Evolutionary conservation across 1,140 invertebrate species (phyloP).

Genomic region (Himalopsyche phryganea): DNA sequence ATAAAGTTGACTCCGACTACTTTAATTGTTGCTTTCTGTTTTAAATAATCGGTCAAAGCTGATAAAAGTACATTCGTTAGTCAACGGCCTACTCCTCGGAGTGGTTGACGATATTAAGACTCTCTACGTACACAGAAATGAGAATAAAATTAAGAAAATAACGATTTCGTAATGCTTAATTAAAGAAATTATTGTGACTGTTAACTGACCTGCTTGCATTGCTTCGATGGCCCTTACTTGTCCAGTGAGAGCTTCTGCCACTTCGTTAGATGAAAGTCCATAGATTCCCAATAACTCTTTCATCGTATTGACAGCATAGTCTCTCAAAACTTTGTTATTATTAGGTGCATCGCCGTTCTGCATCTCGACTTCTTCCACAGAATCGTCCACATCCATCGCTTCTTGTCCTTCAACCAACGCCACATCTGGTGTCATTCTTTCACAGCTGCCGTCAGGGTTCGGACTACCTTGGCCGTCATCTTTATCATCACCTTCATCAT

Average conservation of each 20-base stretch:
- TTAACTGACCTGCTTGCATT: slow-evolving; percentile 42
- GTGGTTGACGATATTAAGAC: too few relatives aligned
- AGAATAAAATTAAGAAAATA: too few relatives aligned
- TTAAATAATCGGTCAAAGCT: too few relatives aligned
- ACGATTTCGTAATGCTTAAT: too few relatives aligned
- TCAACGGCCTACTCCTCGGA: too few relatives aligned
- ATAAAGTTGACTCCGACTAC: too few relatives aligned
- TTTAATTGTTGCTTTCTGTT: too few relatives aligned
- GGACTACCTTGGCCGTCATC: slow-evolving; percentile 25
- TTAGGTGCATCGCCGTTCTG: slow-evolving; percentile 46
- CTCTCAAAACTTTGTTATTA: slow-evolving; percentile 55
- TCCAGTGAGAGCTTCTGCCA: slow-evolving; percentile 57
- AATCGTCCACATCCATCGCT: slow-evolving; percentile 32
- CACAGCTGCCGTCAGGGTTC: slow-evolving; percentile 5
- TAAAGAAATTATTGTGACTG: too few relatives aligned
- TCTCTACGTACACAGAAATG: too few relatives aligned
- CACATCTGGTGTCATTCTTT: slow-evolving; percentile 14
- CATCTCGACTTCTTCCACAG: slow-evolving; percentile 37
- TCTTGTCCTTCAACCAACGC: slow-evolving; percentile 14
- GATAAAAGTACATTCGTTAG: too few relatives aligned
- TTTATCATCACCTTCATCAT: slow-evolving; percentile 43
- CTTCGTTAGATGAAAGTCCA: slow-evolving; percentile 60
- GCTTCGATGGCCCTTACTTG: slow-evolving; percentile 54
- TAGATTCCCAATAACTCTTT: slow-evolving; percentile 71
- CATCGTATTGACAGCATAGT: slow-evolving; percentile 73